These are phyloP conservation scores for Gymnothorax javanicus DNA, from an alignment of 2,797 vertebrate genomes.

Conservation along the genomic window DNA sequence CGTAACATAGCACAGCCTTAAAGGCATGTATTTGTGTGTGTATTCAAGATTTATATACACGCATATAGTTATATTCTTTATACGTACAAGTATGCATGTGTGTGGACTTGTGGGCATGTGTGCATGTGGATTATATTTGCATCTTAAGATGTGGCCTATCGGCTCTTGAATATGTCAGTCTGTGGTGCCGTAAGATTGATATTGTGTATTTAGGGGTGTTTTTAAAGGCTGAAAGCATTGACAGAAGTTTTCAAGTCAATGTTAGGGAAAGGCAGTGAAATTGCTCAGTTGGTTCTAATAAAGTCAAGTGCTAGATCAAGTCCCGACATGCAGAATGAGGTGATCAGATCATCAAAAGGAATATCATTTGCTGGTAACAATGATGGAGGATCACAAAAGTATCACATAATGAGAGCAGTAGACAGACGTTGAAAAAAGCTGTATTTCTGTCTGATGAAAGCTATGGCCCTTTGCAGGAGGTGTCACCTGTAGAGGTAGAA, in stretches of 20 bases:
- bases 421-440: conserved; percentile 46
- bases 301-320: conserved; percentile 48
- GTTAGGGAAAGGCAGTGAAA: conserved; percentile 51
- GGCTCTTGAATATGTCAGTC: conserved; percentile 12
- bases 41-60: background rate
- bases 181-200: conserved; percentile 17
- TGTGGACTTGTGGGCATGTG: background rate
- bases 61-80: background rate
- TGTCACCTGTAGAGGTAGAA: conserved; percentile 17
- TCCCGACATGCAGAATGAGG: conserved; percentile 42
- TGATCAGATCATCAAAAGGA: conserved; percentile 55
- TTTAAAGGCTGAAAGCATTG: conserved; percentile 41
- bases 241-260: conserved; percentile 47
- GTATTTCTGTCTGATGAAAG: conserved; percentile 37
- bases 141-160: background rate
- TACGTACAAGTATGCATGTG: background rate
- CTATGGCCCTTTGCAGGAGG: conserved; percentile 15
- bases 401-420: conserved; percentile 44
- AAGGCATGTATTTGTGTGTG: background rate
- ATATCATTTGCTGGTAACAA: conserved; percentile 49
- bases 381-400: conserved; percentile 49
- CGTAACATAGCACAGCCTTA: background rate
- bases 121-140: background rate
- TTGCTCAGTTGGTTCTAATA: conserved; percentile 43
- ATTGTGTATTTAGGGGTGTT: conserved; percentile 35